These are phyloP conservation scores for Corythaixoides concolor DNA, from an alignment of 2,113 vertebrate species.

Conservation along the genomic window DNA sequence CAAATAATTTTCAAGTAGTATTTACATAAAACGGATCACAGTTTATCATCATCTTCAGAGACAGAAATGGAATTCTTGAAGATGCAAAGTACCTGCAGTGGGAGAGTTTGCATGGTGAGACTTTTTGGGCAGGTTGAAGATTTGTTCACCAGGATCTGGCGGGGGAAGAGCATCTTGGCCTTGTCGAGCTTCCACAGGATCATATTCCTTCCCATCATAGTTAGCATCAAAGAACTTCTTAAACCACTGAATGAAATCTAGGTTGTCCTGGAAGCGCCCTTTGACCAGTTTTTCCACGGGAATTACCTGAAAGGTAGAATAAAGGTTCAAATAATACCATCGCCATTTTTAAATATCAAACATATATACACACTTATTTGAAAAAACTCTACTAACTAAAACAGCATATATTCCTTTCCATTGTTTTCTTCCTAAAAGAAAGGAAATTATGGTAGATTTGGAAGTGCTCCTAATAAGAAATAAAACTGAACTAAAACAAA, in stretches of 20 bases:
- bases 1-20: not conserved
- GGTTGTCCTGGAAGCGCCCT: constrained; percentile 98
- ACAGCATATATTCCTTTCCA: not conserved
- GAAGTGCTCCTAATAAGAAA: not conserved
- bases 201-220: constrained; percentile 97
- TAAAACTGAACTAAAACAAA: not conserved
- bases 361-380: not conserved
- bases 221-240: constrained; percentile 99
- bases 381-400: not conserved
- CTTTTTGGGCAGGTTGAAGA: constrained; percentile 98
- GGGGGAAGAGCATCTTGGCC: constrained; percentile 97
- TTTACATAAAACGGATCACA: not conserved
- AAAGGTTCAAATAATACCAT: not conserved
- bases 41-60: not conserved
- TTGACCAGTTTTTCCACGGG: constrained; percentile 98
- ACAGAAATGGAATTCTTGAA: not conserved
- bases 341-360: not conserved
- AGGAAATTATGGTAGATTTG: not conserved
- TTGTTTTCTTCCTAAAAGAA: not conserved
- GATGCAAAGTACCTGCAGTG: constrained; percentile 84
- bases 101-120: constrained; percentile 96
- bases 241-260: constrained; percentile 99
- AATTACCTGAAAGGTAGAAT: constrained; percentile 85
- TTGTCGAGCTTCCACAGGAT: constrained; percentile 93
- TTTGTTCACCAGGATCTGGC: constrained; percentile 96